phyloP scores from a whole-genome alignment of 2,113 vertebrate genomes.

The Cariama cristata region DNA sequence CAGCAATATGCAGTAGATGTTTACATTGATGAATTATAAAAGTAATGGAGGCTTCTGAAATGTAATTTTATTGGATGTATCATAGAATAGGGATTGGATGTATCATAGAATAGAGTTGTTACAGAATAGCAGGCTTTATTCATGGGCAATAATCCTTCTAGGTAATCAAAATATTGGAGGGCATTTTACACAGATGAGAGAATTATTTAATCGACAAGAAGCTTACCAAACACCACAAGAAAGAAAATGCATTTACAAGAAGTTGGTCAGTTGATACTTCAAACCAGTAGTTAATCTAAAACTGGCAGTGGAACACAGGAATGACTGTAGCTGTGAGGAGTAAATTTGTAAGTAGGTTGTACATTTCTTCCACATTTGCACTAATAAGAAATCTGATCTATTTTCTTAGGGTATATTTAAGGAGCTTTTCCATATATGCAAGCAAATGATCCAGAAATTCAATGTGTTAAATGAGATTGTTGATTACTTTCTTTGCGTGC shows the following conservation, averaged over 20 bases:
- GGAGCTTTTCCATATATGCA: background rate
- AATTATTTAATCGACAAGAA: conserved; percentile 1
- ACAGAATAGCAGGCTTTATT: background rate
- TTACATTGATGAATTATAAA: background rate
- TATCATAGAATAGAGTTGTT: background rate
- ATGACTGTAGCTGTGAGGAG: background rate
- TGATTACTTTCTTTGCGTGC: background rate
- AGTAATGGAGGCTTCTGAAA: background rate
- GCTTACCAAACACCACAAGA: background rate
- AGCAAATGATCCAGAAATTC: conserved; percentile 2
- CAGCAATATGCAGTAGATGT: background rate
- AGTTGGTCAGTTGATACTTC: background rate
- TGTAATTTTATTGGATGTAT: background rate
- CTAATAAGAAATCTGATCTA: conserved; percentile 8
- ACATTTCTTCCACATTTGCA: conserved; percentile 12
- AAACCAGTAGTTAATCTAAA: conserved; percentile 23
- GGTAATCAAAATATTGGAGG: background rate
- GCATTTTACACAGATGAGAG: background rate
- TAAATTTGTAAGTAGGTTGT: background rate
- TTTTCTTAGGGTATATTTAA: background rate
- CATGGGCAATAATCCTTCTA: background rate
- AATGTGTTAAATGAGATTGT: background rate
- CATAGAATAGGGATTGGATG: background rate
- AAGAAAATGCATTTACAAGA: conserved; percentile 51
- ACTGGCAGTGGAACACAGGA: background rate